Evolutionary conservation across 1,140 invertebrate genomes (phyloP), one percentile per base, ranked within the genome.

Genomic region (Nasonia giraulti): DNA sequence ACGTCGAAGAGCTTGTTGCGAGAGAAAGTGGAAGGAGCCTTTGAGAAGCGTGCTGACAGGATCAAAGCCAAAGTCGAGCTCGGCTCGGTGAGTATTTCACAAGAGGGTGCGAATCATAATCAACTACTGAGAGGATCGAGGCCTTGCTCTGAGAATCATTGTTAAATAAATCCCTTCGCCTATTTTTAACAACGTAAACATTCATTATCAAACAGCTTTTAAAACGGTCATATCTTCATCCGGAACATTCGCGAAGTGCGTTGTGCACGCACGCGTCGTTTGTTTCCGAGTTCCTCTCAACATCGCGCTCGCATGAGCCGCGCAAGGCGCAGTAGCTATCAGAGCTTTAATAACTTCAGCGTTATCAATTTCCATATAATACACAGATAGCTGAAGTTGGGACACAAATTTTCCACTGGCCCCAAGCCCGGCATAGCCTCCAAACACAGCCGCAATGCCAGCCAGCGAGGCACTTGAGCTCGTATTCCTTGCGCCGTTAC

Each of bases 1-100:
- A 85, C 87, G 88, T 71, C 31, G 69, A n/a, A 27, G 31, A 71
- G 69, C 69, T 31, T 31, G 74, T 23, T 74, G 33, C 33, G 62
- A 78, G 68, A 84, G 23, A 81, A n/a, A 84, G 23, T 20, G 78
- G 73, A 37, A 37, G 33, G 33, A 71, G 69, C 69, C 27, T 71
- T 27, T 10, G 69, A 5, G 69, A 33, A 71, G 33, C 8, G 27
- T 31, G 14, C 69, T n/a, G 27, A 11, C 69, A 33, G 27, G 69
- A 71, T 71, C 69, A 71, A 71, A 71, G 69, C 69, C 20, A 71
- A 71, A 31, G 69, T n/a, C 23, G 12, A 71, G 23, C 31, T 27
- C 4, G 14, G 17, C 14, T 33, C 7, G 10, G 17, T 71, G 23
- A 71, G 40, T 27, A 31, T 71, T 27, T 71, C 23, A 31, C 14